Evolutionary conservation across 2,888 invertebrate species (phyloP), one percentile per base, ranked within the genome.

Genomic region (Sipunculus nudus): DNA sequence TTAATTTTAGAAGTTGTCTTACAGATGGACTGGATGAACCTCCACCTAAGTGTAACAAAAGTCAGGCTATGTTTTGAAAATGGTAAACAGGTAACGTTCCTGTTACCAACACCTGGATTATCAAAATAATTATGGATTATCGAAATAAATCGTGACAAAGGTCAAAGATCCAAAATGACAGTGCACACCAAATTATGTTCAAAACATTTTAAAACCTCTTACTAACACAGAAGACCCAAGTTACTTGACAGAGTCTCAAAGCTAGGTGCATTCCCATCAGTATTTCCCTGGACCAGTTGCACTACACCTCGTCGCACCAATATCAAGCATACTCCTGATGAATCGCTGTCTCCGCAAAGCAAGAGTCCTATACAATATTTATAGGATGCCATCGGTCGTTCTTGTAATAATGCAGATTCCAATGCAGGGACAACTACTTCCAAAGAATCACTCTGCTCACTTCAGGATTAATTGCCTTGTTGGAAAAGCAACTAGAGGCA

Each of bases 111-210:
- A n/a, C n/a, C n/a, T n/a, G n/a, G n/a, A n/a, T n/a, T n/a, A n/a
- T n/a, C n/a, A n/a, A n/a, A 23, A 23, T 13, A 8, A 19, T 8
- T 16, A 25, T 16, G 10, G 25, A 2, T 41, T 21, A 41, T 41
- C 21, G 25, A n/a, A 41, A 25, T 21, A 19, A 21, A 3, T 3
- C 3, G 25, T 26, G 13, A 53, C 23, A 40, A n/a, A 16, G 21
- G 39, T 6, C 13, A 25, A 40, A 19, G 3, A 8, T 21, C n/a
- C 26, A 4, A 26, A 52, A n/a, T 52, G 13, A 21, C 52, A 25
- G 5, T 4, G 1, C 40, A 52, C 40, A 52, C 52, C 16, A 49
- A 23, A 26, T 26, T 53, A 40, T 53, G 53, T 53, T 53, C 53
- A 26, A 16, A 41, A 6, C 53, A 53, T 40, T 53, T 53, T 19